phyloP scores from a whole-genome alignment of 2,888 invertebrate genomes.

The Trypoxylon attenuatum region DNA sequence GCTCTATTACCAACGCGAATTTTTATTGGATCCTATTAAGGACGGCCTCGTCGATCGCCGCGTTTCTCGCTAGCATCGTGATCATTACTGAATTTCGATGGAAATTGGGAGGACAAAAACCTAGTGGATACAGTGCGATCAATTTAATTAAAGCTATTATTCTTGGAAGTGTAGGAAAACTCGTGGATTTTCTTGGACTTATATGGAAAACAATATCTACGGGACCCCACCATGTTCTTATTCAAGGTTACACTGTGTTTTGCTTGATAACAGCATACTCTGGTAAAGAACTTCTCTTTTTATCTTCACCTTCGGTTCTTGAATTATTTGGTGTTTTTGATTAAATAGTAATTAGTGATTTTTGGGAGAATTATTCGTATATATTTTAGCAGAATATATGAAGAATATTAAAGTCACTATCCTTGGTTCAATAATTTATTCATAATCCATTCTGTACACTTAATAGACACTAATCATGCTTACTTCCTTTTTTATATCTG shows the following conservation, averaged over 20 bases:
- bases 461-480: not conserved
- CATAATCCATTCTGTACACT: not conserved
- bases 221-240: slow-evolving; percentile 74
- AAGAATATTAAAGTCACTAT: too few species aligned
- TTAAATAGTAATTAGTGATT: too few species aligned
- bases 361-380: too few species aligned
- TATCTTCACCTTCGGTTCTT: too few species aligned
- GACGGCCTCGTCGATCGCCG: slow-evolving; percentile 61
- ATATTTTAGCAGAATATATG: not conserved
- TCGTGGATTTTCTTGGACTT: slow-evolving; percentile 67
- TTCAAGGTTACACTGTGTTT: slow-evolving; percentile 80
- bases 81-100: slow-evolving; percentile 64
- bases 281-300: slow-evolving; percentile 74
- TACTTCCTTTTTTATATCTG: slow-evolving; percentile 5
- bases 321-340: too few species aligned
- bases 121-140: slow-evolving; percentile 56
- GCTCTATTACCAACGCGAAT: slow-evolving; percentile 54
- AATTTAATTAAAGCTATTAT: slow-evolving; percentile 64
- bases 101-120: slow-evolving; percentile 48
- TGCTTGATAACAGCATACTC: slow-evolving; percentile 81
- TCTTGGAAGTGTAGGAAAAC: slow-evolving; percentile 69
- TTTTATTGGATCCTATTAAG: slow-evolving; percentile 66
- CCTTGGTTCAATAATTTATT: not conserved
- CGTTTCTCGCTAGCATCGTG: slow-evolving; percentile 59
- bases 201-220: slow-evolving; percentile 67